Conservation (phyloP, 2,113 vertebrate species). For the Microtus pennsylvanicus region DNA sequence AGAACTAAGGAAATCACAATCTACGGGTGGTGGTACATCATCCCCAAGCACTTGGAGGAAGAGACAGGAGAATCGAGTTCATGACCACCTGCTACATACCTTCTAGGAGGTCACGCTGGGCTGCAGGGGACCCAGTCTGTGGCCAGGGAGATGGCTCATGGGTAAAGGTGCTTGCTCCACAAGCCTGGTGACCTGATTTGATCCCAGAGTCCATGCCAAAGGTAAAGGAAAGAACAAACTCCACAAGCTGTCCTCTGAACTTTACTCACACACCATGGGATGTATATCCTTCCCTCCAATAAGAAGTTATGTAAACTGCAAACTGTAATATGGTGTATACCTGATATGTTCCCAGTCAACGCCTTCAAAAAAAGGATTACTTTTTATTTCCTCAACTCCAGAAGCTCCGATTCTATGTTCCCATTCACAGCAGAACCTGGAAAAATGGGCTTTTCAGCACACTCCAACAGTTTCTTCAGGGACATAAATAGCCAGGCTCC, state of each 20-base stretch:
- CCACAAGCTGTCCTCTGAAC: background rate
- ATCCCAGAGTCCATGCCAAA: background rate
- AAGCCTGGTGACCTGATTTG: background rate
- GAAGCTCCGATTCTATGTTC: conserved; percentile 95
- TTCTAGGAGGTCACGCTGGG: background rate
- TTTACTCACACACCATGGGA: background rate
- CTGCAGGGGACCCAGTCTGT: background rate
- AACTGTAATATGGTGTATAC: conserved; percentile 83
- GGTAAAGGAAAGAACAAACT: background rate
- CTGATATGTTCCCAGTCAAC: conserved; percentile 99
- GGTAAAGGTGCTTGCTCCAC: background rate
- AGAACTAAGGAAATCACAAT: background rate
- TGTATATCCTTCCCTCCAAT: background rate
- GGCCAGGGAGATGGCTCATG: background rate
- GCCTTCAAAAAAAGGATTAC: conserved; percentile 97
- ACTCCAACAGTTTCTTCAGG: background rate
- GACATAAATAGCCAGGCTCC: background rate
- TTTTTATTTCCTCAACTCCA: conserved; percentile 97
- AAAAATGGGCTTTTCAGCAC: conserved; percentile 80
- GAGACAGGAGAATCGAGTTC: background rate
- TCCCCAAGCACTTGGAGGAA: background rate
- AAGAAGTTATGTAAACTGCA: conserved; percentile 9
- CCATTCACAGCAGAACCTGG: conserved; percentile 99
- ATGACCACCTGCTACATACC: too few relatives aligned
- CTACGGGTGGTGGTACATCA: background rate